A percentile compares a stretch with the other conserved stretches of the same genome.
Conservation (phyloP, 2,888 invertebrate genomes). For the Hipparchia semele region DNA sequence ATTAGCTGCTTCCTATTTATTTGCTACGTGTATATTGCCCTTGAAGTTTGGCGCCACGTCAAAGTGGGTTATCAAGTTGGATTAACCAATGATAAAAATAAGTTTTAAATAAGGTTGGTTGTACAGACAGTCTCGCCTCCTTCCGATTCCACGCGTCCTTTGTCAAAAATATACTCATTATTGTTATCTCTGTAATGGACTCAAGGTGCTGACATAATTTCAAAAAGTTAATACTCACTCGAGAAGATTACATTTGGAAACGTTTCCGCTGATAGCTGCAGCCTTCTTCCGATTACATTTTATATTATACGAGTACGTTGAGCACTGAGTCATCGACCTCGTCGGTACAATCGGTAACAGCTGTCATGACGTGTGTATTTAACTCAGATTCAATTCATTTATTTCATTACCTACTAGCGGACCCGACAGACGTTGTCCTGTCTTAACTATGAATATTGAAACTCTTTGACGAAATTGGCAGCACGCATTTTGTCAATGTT, state of each 20-base stretch:
- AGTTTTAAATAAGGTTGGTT: background rate
- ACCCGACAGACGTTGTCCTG: too few relatives aligned
- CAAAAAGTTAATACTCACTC: slow-evolving; percentile 13
- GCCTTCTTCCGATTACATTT: slow-evolving; percentile 27
- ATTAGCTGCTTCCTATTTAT: too few relatives aligned
- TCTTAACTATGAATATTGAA: too few relatives aligned
- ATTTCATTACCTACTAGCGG: background rate
- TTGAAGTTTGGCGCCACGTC: background rate
- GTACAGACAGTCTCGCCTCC: background rate
- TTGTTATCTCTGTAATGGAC: slow-evolving; percentile 7
- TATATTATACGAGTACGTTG: background rate
- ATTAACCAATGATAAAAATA: background rate
- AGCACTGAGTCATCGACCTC: slow-evolving; percentile 33
- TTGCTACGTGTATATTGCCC: background rate
- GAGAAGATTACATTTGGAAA: slow-evolving; percentile 27
- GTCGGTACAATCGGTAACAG: slow-evolving; percentile 8
- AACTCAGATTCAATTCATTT: background rate
- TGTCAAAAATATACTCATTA: slow-evolving; percentile 10
- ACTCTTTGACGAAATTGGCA: too few relatives aligned
- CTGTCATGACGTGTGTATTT: background rate
- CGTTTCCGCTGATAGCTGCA: slow-evolving; percentile 30
- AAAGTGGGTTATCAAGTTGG: background rate
- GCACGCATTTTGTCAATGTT: too few relatives aligned
- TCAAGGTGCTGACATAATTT: slow-evolving; percentile 25
- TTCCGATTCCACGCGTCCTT: slow-evolving; percentile 12